Base-by-base conservation (phyloP, 2,113 vertebrate species). In the Prinia subflava region DNA sequence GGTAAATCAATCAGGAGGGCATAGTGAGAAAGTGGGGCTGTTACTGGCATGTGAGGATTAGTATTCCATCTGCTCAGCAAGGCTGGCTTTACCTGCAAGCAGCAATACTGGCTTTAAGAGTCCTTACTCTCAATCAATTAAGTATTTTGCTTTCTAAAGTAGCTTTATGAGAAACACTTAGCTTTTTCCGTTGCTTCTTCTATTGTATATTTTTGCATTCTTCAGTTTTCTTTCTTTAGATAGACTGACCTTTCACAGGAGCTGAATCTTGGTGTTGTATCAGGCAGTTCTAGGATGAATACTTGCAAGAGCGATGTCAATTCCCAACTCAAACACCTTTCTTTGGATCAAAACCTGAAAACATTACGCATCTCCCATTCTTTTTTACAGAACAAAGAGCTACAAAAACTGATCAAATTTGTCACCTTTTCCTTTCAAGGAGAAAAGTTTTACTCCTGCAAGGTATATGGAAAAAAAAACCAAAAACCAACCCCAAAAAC, bases 401-500 rank as follows among this genome's bases (percentile, higher is more conserved):
- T 91, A 85, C 78, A 95, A 85, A 95, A 90, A 95, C 71, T 88
- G 78, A 91, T 95, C 85, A 96, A 87, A 95, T 88, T 85, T 94
- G 91, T 90, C 94, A 95, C 42, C 42, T 95, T 91, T 91, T 57
- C 94, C 56, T 68, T 81, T 92, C 57, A 55, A 10, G 62, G 31
- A 91, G 42, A 82, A 52, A 92, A 91, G 42, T 88, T 94, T 83
- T 73, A 86, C 25, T 88, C 33, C 41, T 88, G 41, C 49, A 86
- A 62, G 17, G 12, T 68, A 50, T 64, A 35, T 11, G 52, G 4
- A 42, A 49, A 79, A 59, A 47, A 49, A 77, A 57, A n/a, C n/a
- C n/a, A n/a, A 56, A 47, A 31, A 57, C 11, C 10, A 46, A 46
- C 9, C 9, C 27, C 19, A 13, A 67, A 81, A 50, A 50, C 15